Base-by-base conservation (phyloP, 2,888 invertebrate genomes). In the Amaurobius ferox region DNA sequence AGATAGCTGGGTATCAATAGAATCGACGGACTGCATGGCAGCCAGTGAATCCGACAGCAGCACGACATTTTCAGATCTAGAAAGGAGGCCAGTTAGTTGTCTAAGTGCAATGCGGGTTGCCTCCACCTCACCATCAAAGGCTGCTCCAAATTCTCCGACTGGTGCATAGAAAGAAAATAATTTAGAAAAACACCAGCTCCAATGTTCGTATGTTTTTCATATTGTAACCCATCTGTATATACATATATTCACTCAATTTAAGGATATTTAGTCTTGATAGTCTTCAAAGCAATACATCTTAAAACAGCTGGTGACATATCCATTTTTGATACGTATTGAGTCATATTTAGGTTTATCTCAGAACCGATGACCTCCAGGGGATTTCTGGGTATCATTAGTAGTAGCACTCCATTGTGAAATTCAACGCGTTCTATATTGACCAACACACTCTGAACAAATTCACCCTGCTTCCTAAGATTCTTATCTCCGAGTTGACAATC, bases 121-220 rank as follows among this genome's bases (percentile, higher is more conserved):
- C 11, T 55, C 55, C 11, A 55, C 23, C 23, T 55, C 55, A 55
- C 55, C 55, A 23, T 55, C 55, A 55, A 55, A 55, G 23, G 55
- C 55, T 3, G 23, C 23, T 6, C 3, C 55, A 23, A 3, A 55
- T 23, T 55, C 23, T 23, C 55, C 55, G 23, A 23, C 19, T 16
- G 55, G 23, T n/a, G 19, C 23, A 55, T 55, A 55, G 55, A 55
- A 55, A 5, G 2, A 6, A 55, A 55, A 55, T 3, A 55, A 23
- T 55, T 55, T 55, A 1, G 55, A 55, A 23, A 55, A 23, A 55
- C 55, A 55, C 55, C 23, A 23, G 55, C 55, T 55, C 23, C n/a
- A n/a, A n/a, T n/a, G n/a, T n/a, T n/a, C n/a, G n/a, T n/a, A n/a
- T n/a, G n/a, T n/a, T n/a, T n/a, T n/a, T n/a, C n/a, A n/a, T n/a